Evolutionary conservation across 2,888 invertebrate species (phyloP).

Genomic region (Agriopis marginaria): DNA sequence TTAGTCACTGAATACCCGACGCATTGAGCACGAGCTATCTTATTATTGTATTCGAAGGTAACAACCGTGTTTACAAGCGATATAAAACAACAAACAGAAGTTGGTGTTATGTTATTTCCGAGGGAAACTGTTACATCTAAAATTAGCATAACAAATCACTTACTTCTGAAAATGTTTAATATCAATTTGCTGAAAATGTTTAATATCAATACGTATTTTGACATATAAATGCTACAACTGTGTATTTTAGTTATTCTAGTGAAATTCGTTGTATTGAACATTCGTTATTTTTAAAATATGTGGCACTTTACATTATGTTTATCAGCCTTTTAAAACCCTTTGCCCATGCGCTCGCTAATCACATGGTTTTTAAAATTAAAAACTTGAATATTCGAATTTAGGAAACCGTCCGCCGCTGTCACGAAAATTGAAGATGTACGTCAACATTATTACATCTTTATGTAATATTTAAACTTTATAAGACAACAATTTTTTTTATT

Average conservation of each 20-base stretch:
- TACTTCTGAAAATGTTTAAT: too few species aligned
- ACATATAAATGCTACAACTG: conserved; percentile 25
- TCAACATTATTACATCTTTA: not conserved
- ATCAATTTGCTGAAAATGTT: conserved; percentile 29
- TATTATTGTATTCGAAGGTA: conserved; percentile 5
- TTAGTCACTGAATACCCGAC: not conserved
- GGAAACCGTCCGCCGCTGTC: too few species aligned
- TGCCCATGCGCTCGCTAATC: not conserved
- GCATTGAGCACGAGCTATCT: not conserved
- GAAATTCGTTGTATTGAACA: conserved; percentile 2
- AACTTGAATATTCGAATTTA: not conserved
- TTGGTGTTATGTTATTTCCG: conserved; percentile 63
- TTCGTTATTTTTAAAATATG: not conserved
- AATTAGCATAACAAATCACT: conserved; percentile 64
- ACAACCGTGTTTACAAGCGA: conserved; percentile 38
- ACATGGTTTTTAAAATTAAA: not conserved
- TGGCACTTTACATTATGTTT: conserved; percentile 3
- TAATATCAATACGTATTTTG: not conserved
- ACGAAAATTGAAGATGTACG: too few species aligned
- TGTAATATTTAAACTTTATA: not conserved
- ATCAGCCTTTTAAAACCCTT: not conserved
- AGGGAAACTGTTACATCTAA: conserved; percentile 68
- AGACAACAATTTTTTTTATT: not conserved
- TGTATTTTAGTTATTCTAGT: not conserved
- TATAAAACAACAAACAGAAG: conserved; percentile 45